Evolutionary conservation across 2,888 invertebrate species (phyloP).

Genomic region (Agonum fuliginosum): DNA sequence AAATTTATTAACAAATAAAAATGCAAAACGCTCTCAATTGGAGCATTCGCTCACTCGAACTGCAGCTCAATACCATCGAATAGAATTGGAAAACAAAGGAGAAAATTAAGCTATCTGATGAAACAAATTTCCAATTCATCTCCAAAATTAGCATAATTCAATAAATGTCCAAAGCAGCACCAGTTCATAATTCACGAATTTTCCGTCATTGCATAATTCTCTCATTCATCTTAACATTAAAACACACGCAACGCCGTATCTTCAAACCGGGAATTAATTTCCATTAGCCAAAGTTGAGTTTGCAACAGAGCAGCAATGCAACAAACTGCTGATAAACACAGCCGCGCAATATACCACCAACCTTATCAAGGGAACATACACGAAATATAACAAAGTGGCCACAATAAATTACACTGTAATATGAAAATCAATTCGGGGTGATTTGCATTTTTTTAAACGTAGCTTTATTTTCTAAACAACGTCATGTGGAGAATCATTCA

Average conservation of each 20-base stretch:
- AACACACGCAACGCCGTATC: conserved; percentile 37
- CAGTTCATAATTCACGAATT: conserved; percentile 36
- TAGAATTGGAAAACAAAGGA: neutral
- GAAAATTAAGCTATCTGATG: conserved; percentile 32
- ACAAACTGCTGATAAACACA: no score
- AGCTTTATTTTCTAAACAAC: no score
- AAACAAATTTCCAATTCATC: conserved; percentile 31
- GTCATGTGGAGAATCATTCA: no score
- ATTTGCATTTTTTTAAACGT: no score
- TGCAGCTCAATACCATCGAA: neutral
- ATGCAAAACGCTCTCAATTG: no score
- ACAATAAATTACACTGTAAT: neutral
- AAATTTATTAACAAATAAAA: no score
- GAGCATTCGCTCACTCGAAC: no score
- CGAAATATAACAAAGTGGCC: neutral
- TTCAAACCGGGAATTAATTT: conserved; percentile 22
- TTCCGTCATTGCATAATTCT: conserved; percentile 29
- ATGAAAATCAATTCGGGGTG: neutral
- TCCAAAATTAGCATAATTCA: conserved; percentile 33
- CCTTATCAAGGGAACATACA: no score
- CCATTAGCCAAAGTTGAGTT: neutral
- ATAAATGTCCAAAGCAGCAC: conserved; percentile 25
- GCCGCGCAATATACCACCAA: no score
- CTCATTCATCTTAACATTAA: conserved; percentile 24
- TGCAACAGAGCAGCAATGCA: neutral